Percentiles rank a stretch among this genome's conserved stretches.
Evolutionary conservation across 2,888 invertebrate genomes (phyloP).

Genomic region (Bruchidius siliquastri): DNA sequence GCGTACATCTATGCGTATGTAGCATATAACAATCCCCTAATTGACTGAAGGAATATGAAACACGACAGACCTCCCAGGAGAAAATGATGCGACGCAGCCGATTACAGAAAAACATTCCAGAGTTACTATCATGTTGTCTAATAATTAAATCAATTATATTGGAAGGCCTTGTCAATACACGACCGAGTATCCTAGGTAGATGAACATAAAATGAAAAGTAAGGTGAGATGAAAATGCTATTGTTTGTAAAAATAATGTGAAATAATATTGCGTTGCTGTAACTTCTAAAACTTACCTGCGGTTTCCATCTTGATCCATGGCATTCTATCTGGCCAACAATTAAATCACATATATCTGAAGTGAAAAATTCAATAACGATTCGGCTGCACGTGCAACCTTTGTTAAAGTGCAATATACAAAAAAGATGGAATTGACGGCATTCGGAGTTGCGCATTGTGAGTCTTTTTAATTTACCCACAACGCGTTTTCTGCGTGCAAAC

Average conservation of each 20-base stretch:
- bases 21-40: constrained; percentile 25
- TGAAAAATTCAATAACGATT: no score
- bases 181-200: not conserved
- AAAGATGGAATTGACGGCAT: no score
- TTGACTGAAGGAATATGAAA: constrained; percentile 28
- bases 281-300: no score
- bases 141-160: constrained; percentile 30
- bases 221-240: not conserved
- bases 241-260: not conserved
- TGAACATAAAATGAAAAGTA: not conserved
- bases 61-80: constrained; percentile 29
- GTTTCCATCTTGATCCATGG: no score
- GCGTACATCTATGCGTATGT: constrained; percentile 5
- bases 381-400: no score
- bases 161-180: constrained; percentile 22
- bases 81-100: constrained; percentile 11
- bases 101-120: constrained; percentile 10
- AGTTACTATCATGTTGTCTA: constrained; percentile 21
- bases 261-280: not conserved
- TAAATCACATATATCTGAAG: no score
- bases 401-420: no score
- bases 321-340: no score
- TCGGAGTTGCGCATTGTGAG: no score
- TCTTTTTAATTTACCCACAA: no score
- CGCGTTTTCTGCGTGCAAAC: no score